Evolutionary conservation across 2,888 invertebrate species (phyloP).

Genomic region (Drosophila nigricruria): DNA sequence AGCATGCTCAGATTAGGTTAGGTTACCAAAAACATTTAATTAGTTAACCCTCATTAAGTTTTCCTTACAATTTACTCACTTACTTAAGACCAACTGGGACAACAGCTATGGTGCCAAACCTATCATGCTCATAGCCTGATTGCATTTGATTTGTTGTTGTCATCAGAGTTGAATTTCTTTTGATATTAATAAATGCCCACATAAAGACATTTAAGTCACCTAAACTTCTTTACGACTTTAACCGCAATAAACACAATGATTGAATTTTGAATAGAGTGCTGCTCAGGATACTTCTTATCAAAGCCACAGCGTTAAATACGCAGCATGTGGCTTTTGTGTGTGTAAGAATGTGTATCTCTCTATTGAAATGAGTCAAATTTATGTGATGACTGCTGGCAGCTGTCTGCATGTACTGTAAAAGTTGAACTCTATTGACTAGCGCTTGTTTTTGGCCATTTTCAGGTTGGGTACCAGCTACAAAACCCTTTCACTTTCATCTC

Average conservation of each 20-base stretch:
- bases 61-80: too few relatives aligned
- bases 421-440: background rate
- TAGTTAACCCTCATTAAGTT: too few relatives aligned
- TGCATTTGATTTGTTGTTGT: background rate
- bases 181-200: background rate
- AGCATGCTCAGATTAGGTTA: too few relatives aligned
- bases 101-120: too few relatives aligned
- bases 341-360: background rate
- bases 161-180: background rate
- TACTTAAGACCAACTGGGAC: too few relatives aligned
- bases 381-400: background rate
- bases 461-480: background rate
- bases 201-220: background rate
- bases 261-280: background rate
- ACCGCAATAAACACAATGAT: conserved; percentile 1
- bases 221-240: too few relatives aligned
- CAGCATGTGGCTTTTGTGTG: background rate
- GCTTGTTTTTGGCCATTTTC: background rate
- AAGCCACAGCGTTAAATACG: background rate
- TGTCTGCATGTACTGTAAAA: background rate
- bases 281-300: background rate
- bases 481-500: background rate
- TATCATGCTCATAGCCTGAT: background rate
- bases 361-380: background rate
- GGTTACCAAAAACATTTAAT: too few relatives aligned